Evolutionary conservation across 1,140 invertebrate genomes (phyloP).

Genomic region (Drosophila sp.): DNA sequence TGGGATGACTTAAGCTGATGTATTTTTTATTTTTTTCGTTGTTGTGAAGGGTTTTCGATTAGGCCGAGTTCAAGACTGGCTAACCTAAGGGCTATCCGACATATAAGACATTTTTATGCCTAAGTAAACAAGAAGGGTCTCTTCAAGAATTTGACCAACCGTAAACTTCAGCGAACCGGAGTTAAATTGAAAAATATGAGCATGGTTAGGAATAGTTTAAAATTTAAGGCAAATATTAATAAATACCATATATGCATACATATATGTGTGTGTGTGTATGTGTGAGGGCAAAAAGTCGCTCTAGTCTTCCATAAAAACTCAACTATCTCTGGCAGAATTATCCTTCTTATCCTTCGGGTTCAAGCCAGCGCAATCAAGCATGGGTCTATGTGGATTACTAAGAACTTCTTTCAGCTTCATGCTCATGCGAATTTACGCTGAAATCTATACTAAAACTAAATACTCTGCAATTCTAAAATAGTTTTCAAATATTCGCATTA

Average conservation of each 20-base stretch:
- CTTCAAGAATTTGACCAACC: constrained; percentile 42
- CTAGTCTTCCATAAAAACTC: constrained; percentile 15
- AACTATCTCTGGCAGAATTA: constrained; percentile 6
- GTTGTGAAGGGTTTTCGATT: not conserved
- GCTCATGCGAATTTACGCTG: constrained; percentile 56
- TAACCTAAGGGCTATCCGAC: not conserved
- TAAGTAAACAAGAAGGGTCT: constrained; percentile 45
- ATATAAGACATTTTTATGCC: constrained; percentile 38
- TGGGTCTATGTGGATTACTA: constrained; percentile 66
- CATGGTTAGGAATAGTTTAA: constrained; percentile 65
- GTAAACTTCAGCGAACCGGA: constrained; percentile 53
- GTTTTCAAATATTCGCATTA: too few species aligned
- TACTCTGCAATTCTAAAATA: not conserved
- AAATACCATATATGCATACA: constrained; percentile 23
- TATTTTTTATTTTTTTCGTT: not conserved
- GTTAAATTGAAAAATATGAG: constrained; percentile 67
- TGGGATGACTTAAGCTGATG: not conserved
- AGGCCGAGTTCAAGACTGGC: not conserved
- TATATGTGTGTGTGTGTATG: not conserved
- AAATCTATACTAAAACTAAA: not conserved
- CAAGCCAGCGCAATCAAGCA: constrained; percentile 65
- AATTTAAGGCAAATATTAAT: constrained; percentile 32
- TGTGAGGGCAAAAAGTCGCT: constrained; percentile 3
- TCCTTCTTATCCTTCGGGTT: constrained; percentile 12
- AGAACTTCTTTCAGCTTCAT: constrained; percentile 55